These are phyloP conservation scores for Bembecia ichneumoniformis DNA, from an alignment of 2,888 invertebrate genomes.

Conservation along the genomic window DNA sequence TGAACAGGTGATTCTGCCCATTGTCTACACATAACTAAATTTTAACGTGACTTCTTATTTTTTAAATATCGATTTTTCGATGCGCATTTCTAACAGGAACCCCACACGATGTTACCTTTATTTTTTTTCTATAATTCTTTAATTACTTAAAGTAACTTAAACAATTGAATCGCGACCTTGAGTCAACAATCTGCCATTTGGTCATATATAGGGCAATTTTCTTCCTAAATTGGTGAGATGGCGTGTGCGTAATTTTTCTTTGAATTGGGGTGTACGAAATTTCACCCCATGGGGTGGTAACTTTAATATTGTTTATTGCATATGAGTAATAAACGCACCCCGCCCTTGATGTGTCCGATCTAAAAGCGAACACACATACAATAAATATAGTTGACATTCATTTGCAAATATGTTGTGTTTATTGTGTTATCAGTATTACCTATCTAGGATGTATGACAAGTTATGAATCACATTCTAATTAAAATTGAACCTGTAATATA, in stretches of 20 bases:
- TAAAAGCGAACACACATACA: neutral
- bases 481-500: no score
- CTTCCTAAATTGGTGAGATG: conserved; percentile 21
- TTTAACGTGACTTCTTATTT: neutral
- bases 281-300: conserved; percentile 26
- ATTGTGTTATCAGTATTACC: no score
- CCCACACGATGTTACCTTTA: conserved; percentile 16
- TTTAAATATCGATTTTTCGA: conserved; percentile 21
- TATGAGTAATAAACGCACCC: conserved; percentile 25
- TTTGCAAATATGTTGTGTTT: no score
- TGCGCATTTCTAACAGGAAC: conserved; percentile 8
- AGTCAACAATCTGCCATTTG: conserved; percentile 18
- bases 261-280: conserved; percentile 37
- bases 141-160: neutral
- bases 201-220: conserved; percentile 16
- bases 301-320: conserved; percentile 15
- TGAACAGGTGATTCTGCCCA: conserved; percentile 17
- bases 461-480: no score
- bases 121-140: conserved; percentile 1
- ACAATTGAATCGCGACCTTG: conserved; percentile 22
- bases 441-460: no score
- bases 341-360: conserved; percentile 11
- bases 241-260: conserved; percentile 26
- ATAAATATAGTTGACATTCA: no score
- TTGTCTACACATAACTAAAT: neutral